A percentile compares a stretch with the other conserved stretches of the same genome.
Conservation (phyloP, 2,888 invertebrate genomes). For the Drosophila helvetica region DNA sequence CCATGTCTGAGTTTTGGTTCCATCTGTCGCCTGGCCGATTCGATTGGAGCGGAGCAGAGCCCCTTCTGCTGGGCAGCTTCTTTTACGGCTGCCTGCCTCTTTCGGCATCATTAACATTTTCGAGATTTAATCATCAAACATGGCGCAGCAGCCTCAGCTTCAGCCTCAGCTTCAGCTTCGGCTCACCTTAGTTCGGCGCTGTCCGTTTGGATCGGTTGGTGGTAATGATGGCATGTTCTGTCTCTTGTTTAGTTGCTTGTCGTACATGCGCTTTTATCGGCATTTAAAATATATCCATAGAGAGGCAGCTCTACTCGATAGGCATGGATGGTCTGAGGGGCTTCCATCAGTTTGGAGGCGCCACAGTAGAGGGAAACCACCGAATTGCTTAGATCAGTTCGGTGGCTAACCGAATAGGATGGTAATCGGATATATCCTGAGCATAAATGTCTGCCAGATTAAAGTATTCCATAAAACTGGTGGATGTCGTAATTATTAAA, state of each 20-base stretch:
- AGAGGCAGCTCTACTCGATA: slow-evolving; percentile 8
- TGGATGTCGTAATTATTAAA: slow-evolving; percentile 26
- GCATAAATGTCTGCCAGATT: slow-evolving; percentile 24
- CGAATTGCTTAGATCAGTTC: slow-evolving; percentile 29
- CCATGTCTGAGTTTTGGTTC: slow-evolving; percentile 60
- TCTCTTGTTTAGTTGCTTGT: slow-evolving; percentile 75
- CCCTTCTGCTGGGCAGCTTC: slow-evolving; percentile 24
- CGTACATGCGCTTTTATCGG: slow-evolving; percentile 80
- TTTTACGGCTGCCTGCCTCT: slow-evolving; percentile 67
- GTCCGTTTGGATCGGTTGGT: slow-evolving; percentile 46
- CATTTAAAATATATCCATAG: slow-evolving; percentile 63
- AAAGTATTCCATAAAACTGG: slow-evolving; percentile 19
- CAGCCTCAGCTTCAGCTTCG: slow-evolving; percentile 18
- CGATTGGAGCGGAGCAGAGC: slow-evolving; percentile 10
- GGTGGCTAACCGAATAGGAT: slow-evolving; percentile 22
- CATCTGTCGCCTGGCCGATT: slow-evolving; percentile 38
- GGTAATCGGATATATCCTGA: slow-evolving; percentile 38
- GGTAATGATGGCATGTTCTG: slow-evolving; percentile 77
- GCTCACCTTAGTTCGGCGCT: slow-evolving; percentile 14
- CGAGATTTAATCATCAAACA: slow-evolving; percentile 81
- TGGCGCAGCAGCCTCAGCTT: slow-evolving; percentile 78
- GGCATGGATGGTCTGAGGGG: background rate
- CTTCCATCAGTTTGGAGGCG: slow-evolving; percentile 57
- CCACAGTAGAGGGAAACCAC: slow-evolving; percentile 11
- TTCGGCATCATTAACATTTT: slow-evolving; percentile 78